Base-by-base conservation (phyloP, 2,888 invertebrate species). In the Pogonocherus hispidulus region DNA sequence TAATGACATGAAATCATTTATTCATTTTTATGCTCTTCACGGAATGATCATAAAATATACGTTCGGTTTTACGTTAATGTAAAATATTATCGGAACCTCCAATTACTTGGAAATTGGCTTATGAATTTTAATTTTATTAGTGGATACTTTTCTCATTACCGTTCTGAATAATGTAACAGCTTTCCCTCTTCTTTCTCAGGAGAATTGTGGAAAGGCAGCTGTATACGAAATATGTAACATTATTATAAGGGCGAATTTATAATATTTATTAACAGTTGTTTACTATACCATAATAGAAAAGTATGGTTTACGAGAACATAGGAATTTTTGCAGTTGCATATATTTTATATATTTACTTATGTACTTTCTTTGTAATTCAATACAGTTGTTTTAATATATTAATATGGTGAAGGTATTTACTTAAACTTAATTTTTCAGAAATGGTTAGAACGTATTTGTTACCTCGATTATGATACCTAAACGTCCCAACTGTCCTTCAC, bases 1-100 rank as follows among this genome's bases (percentile, higher is more conserved):
- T 57, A 46, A 57, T 14, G 57, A 57, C 57, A 27, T 57, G 27
- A 57, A 46, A 57, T 19, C 46, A 14, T 44, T 46, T 57, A 44
- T n/a, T 44, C 46, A 57, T 57, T 57, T 32, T 55, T 18, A 55
- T 35, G 41, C 11, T 14, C 18, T 55, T 37, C 55, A 35, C 11
- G n/a, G 55, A 41, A 55, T 41, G n/a, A 37, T n/a, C 55, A 55
- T 55, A 55, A 41, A n/a, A 54, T 54, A 41, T 20, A 55, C 18
- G 55, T 22, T 47, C 37, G 19, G 37, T 55, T 55, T 41, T 3
- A 22, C 55, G 41, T 55, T 37, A 55, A 55, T 37, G 35, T 55
- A 41, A 52, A 32, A 22, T 55, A 55, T 19, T 22, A 55, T 55
- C 55, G 41, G 41, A 41, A 4, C 20, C 37, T 35, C 47, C 22